Evolutionary conservation across 2,113 vertebrate genomes (phyloP).

Genomic region (Oreochromis niloticus): DNA sequence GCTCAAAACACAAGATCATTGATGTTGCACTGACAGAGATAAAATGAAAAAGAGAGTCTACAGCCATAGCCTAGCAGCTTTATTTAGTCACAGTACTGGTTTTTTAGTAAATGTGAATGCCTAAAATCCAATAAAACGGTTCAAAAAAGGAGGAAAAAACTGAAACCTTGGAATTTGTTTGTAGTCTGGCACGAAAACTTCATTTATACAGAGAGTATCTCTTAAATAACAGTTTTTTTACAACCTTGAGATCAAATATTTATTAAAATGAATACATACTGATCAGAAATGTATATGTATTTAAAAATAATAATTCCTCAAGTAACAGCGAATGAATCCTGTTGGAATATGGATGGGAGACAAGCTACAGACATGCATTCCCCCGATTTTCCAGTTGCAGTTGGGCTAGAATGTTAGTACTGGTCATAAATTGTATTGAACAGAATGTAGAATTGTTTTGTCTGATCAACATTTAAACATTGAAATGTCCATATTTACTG

Average conservation of each 20-base stretch:
- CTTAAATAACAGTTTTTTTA: background rate
- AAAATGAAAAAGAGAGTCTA: background rate
- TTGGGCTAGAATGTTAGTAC: background rate
- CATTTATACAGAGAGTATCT: background rate
- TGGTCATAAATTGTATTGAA: background rate
- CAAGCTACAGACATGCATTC: accelerated
- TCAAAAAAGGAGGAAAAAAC: background rate
- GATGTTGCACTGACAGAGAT: background rate
- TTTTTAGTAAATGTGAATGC: accelerated
- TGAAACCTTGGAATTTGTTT: background rate
- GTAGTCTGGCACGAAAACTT: background rate
- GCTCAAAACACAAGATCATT: background rate
- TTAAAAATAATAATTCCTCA: background rate
- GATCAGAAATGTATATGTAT: background rate
- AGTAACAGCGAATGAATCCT: accelerated
- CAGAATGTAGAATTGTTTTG: background rate
- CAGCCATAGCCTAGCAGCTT: background rate
- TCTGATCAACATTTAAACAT: background rate
- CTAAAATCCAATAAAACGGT: accelerated
- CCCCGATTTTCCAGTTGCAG: accelerated
- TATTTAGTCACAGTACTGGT: background rate
- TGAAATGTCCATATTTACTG: background rate
- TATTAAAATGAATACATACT: background rate
- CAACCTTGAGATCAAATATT: background rate
- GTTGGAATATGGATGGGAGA: background rate